Conservation (phyloP, 2,888 invertebrate species). For the Stenolophus ochropezus region DNA sequence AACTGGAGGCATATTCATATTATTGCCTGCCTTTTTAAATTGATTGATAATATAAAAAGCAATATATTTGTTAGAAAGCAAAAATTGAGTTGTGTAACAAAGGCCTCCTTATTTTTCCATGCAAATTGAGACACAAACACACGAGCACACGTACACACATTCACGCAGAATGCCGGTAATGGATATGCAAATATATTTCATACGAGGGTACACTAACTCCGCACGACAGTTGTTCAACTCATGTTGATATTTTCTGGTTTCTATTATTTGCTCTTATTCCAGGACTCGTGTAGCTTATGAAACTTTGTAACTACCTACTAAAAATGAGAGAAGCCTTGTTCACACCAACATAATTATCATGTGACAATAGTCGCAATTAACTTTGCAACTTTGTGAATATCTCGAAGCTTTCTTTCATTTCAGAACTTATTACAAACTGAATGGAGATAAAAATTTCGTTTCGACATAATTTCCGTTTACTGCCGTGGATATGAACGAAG, state of each 20-base stretch:
- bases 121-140: slow-evolving; percentile 6
- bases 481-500: neutral
- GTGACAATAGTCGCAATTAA: slow-evolving; percentile 17
- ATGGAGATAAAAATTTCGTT: neutral
- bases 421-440: slow-evolving; percentile 3
- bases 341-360: neutral
- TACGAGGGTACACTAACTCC: slow-evolving; percentile 25
- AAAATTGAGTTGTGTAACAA: slow-evolving; percentile 35
- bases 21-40: neutral
- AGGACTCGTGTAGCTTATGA: slow-evolving; percentile 1
- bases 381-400: neutral
- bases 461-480: neutral
- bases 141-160: neutral
- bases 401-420: neutral
- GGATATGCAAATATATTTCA: slow-evolving; percentile 41
- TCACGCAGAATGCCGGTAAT: slow-evolving; percentile 2
- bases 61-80: neutral
- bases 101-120: slow-evolving; percentile 32
- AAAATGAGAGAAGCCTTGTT: slow-evolving; percentile 6
- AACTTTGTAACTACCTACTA: slow-evolving; percentile 33
- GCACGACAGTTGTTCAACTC: slow-evolving; percentile 30
- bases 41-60: slow-evolving; percentile 34
- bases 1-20: neutral
- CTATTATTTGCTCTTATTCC: slow-evolving; percentile 40
- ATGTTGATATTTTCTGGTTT: slow-evolving; percentile 27